Evolutionary conservation across 1,140 invertebrate species (phyloP).

Genomic region (Dendrolimus kikuchii): DNA sequence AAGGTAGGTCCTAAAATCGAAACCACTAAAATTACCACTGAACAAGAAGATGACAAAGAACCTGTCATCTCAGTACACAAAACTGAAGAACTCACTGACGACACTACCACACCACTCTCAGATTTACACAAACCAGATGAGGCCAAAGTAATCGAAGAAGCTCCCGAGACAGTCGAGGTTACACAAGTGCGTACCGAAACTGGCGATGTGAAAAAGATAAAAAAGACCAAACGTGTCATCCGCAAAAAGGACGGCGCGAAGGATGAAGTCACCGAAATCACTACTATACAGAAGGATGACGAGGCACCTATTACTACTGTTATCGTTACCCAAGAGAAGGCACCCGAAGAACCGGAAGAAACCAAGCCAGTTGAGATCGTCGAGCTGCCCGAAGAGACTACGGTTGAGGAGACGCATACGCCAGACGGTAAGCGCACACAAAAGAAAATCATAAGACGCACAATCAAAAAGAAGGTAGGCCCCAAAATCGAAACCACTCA

Average conservation of each 20-base stretch:
- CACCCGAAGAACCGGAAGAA: too few relatives aligned
- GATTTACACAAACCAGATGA: not conserved
- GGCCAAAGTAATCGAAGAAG: slow-evolving; percentile 29
- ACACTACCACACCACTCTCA: not conserved
- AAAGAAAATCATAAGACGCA: too few relatives aligned
- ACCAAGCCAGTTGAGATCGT: too few relatives aligned
- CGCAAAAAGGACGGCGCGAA: not conserved
- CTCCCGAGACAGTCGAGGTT: slow-evolving; percentile 15
- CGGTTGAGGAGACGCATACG: too few relatives aligned
- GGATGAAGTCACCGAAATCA: not conserved
- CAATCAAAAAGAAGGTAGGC: too few relatives aligned
- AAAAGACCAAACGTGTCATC: not conserved
- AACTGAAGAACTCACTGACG: slow-evolving; percentile 1
- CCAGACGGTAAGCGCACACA: too few relatives aligned
- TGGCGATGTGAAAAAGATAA: not conserved
- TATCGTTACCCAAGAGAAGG: too few relatives aligned
- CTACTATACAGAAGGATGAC: too few relatives aligned
- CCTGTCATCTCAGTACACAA: slow-evolving; percentile 1
- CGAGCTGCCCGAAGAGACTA: too few relatives aligned
- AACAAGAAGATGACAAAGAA: not conserved
- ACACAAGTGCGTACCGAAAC: slow-evolving; percentile 1
- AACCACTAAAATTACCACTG: slow-evolving; percentile 1
- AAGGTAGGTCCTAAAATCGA: not conserved
- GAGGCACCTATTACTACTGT: too few relatives aligned
- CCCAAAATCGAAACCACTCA: too few relatives aligned